phyloP scores from a whole-genome alignment of 23 tunicate genomes.

The Ascidia mentula region DNA sequence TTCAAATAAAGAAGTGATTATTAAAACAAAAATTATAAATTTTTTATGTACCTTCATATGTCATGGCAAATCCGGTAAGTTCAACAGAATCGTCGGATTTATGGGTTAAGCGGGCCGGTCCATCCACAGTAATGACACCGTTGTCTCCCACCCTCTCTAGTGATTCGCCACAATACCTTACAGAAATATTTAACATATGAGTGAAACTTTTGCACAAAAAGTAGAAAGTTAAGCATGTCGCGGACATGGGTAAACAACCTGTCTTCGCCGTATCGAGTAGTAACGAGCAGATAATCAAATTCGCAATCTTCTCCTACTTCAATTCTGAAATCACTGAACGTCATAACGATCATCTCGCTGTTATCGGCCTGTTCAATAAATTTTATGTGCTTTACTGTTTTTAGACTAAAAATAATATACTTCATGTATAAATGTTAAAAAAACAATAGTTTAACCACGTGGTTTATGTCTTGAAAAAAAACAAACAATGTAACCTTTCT shows the following conservation, averaged over 20 bases:
- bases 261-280: background rate
- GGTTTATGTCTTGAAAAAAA: too few relatives aligned
- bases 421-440: too few relatives aligned
- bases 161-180: slow-evolving; percentile 71
- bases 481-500: too few relatives aligned
- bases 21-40: too few relatives aligned
- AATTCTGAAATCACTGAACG: slow-evolving; percentile 31
- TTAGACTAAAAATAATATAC: too few relatives aligned
- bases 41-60: slow-evolving; percentile 51
- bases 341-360: slow-evolving; percentile 30
- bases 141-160: slow-evolving; percentile 41
- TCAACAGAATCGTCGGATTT: slow-evolving; percentile 61
- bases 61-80: slow-evolving; percentile 45
- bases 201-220: background rate
- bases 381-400: too few relatives aligned
- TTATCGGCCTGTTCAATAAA: slow-evolving; percentile 31
- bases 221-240: too few relatives aligned
- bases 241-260: slow-evolving; percentile 9
- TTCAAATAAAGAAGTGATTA: too few relatives aligned
- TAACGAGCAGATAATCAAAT: slow-evolving; percentile 43
- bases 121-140: slow-evolving; percentile 42
- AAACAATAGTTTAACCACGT: too few relatives aligned
- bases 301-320: slow-evolving; percentile 58
- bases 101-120: slow-evolving; percentile 20
- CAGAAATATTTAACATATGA: background rate